Base-by-base conservation (phyloP, 2,797 vertebrate genomes). In the Orientallactaga sibirica region DNA sequence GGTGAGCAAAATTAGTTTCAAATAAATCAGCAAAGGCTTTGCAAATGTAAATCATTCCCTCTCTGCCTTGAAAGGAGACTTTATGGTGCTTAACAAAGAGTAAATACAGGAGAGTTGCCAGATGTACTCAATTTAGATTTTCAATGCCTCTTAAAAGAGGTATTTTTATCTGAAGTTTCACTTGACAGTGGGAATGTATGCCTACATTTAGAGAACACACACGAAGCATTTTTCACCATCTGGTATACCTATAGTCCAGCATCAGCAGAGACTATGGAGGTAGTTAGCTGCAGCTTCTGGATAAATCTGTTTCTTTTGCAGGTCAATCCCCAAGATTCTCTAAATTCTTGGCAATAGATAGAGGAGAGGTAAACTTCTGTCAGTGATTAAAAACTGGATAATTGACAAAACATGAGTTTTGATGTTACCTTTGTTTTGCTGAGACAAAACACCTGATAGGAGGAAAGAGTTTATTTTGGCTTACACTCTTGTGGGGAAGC, bases 61-160 rank as follows among this genome's bases (percentile, higher is more conserved):
- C 95, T 95, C 94, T 96, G 97, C 96, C 96, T 97, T 95, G 92
- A 85, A 96, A 95, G 92, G 58, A 90, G 97, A 97, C 96, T 97
- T 97, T 96, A 95, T 95, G 98, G 97, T 97, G 96, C 96, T 97
- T 97, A 97, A 97, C 95, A 96, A 94, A 97, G 84, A 96, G 96
- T 97, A 97, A 97, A 97, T 95, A 97, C 93, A 96, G 78, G 91
- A 97, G 75, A 73, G 5, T 76, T 94, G 93, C 96, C 97, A 97
- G 96, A 95, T 94, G 96, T 93, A 93, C 89, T 95, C 93, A 89
- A 95, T 95, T 97, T 97, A 91, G 91, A 79, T 86, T 93, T 95
- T 92, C 91, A 86, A 25, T 85, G 78, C 95, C 71, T 94, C 78
- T 96, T 90, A 70, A 95, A 91, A 68, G 76, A 96, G 90, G 91